Evolutionary conservation across 2,113 vertebrate species (phyloP).

Genomic region (Cacatua alba): DNA sequence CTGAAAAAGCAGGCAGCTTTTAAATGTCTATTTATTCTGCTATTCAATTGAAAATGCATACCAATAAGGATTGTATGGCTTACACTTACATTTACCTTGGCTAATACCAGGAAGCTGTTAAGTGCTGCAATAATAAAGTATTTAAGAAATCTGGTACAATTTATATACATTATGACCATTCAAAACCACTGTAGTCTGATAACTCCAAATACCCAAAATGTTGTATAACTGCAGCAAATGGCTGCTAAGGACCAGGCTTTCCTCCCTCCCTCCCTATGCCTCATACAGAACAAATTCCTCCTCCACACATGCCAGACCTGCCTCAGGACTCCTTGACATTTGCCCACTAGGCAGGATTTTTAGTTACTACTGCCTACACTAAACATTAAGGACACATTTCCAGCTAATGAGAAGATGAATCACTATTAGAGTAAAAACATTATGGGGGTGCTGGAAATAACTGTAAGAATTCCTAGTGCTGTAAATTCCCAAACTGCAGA

Average conservation of each 20-base stretch:
- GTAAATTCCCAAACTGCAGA: not conserved
- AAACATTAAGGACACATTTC: not conserved
- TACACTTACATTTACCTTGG: not conserved
- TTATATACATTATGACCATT: not conserved
- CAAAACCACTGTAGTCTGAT: not conserved
- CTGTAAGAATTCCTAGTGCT: not conserved
- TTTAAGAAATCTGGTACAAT: not conserved
- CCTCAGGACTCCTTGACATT: not conserved
- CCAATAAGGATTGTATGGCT: not conserved
- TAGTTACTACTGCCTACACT: not conserved
- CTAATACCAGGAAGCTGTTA: not conserved
- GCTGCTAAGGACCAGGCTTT: not conserved
- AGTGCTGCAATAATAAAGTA: not conserved
- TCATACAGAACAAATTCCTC: not conserved
- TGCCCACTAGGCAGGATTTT: not conserved
- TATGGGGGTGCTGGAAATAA: not conserved
- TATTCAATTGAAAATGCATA: not conserved
- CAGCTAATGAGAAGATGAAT: not conserved
- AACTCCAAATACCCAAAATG: not conserved
- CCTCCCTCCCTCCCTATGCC: not conserved
- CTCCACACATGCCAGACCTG: not conserved
- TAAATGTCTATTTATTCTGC: not conserved
- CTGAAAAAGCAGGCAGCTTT: not conserved
- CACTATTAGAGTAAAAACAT: not conserved
- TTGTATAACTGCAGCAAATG: not conserved